These are phyloP conservation scores for Elephantulus edwardii DNA, from an alignment of 2,113 vertebrate species.

Conservation along the genomic window DNA sequence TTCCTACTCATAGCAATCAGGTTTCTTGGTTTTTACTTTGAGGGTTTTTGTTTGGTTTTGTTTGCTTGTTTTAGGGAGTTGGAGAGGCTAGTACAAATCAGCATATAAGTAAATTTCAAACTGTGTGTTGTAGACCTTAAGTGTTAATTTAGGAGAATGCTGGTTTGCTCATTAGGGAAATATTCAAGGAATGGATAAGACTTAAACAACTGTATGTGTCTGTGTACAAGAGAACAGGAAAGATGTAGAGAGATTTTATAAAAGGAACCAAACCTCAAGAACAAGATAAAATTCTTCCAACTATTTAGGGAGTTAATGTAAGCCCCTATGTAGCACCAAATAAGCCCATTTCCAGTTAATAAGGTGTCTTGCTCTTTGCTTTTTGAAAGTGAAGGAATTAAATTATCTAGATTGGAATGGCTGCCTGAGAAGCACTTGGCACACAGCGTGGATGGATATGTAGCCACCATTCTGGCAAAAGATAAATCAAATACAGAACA, in stretches of 20 bases:
- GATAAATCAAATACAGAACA: slow-evolving; percentile 68
- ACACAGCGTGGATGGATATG: slow-evolving; percentile 50
- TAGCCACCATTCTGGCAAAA: slow-evolving; percentile 56
- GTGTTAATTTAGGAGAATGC: neutral
- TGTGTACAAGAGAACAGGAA: neutral
- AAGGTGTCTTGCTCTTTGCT: slow-evolving; percentile 57
- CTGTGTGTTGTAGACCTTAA: neutral
- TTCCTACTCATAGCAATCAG: too few relatives aligned
- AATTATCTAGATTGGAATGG: slow-evolving; percentile 63
- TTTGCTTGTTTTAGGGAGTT: too few relatives aligned
- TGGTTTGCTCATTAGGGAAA: neutral
- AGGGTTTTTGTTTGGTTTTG: too few relatives aligned
- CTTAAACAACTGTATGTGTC: neutral
- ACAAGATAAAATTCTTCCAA: slow-evolving; percentile 41
- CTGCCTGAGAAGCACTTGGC: slow-evolving; percentile 55
- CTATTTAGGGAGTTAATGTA: slow-evolving; percentile 46
- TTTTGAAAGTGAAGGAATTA: slow-evolving; percentile 72
- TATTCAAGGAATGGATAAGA: neutral
- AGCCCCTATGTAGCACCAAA: slow-evolving; percentile 1
- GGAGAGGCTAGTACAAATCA: neutral
- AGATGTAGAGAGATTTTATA: slow-evolving; percentile 40
- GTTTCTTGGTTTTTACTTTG: too few relatives aligned
- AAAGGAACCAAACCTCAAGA: slow-evolving; percentile 44
- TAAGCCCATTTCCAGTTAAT: slow-evolving; percentile 67
- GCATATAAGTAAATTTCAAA: slow-evolving; percentile 18